Base-by-base conservation (phyloP, 1,140 invertebrate species). In the Lepidostoma basale region DNA sequence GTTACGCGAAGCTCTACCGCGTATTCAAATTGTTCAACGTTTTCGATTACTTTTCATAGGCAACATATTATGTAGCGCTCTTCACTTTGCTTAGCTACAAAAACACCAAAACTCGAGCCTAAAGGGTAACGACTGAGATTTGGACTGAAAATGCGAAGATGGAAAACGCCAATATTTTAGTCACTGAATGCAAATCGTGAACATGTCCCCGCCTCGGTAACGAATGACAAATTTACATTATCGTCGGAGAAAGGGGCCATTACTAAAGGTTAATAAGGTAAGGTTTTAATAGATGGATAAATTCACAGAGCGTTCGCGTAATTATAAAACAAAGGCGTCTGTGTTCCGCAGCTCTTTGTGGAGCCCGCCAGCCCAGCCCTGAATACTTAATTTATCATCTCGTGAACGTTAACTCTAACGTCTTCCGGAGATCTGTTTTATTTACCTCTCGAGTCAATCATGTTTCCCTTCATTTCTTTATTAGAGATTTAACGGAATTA, bases 311-410 rank as follows among this genome's bases (percentile, higher is more conserved):
- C 36, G 36, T 40, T 14, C 33, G 36, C 23, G 30, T 39, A 59
- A 40, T 40, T 59, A 59, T 40, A 59, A 59, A 40, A 40, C 56
- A 59, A 59, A 39, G 23, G 56, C 16, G 20, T 40, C 56, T 42
- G 36, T 59, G 56, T 22, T 6, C 56, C 9, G 33, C 4, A 22
- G 20, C 30, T 22, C 20, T 20, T 10, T 16, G 12, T 39, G 10
- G 56, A 9, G 33, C 6, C 25, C 49, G 26, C 30, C 25, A 54
- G 26, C 30, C 25, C 28, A 54, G 49, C 28, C 30, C 49, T n/a
- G 26, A 54, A 54, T 28, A 54, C 49, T 54, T 28, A 54, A 54
- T 54, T 54, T 54, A 54, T 54, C 49, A 54, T 54, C 30, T 30
- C 16, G 33, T 18, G 25, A 54, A 54, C 49, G 49, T 54, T 47